Base-by-base conservation (phyloP, 2,113 vertebrate genomes). In the Phylloscopus whistleri region DNA sequence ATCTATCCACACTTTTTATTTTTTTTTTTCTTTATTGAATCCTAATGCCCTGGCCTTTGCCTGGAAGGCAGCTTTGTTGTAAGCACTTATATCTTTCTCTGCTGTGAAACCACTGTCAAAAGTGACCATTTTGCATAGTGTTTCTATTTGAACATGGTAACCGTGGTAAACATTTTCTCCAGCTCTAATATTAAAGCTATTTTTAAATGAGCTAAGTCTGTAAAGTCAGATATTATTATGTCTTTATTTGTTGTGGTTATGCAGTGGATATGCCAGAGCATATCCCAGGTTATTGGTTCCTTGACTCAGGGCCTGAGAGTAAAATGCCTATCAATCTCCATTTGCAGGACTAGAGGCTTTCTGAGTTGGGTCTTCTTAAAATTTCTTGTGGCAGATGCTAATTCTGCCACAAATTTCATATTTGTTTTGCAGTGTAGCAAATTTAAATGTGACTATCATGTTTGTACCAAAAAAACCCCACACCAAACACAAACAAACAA, bases 1-100 rank as follows among this genome's bases (percentile, higher is more conserved):
- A 62, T 43, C 1, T 0, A 35, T 33, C 1, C 0, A 6, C 17
- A 35, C 7, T 5, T 41, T 69, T 13, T 49, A 7, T 43, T 37
- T 17, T 18, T 66, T n/a, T n/a, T 70, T 62, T 67, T 31, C 14
- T 20, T 10, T 39, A 43, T 22, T 76, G 28, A 49, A 48, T 72
- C 15, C 24, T 82, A 43, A 59, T 35, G 8, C 19, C 15, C 52
- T 4, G 2, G 58, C 15, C 35, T 88, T 76, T 90, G 19, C 16
- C 58, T 56, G 18, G 23, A 33, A 85, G 28, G 49, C 15, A 80
- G 19, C 44, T 74, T 89, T 72, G 21, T 28, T 56, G 15, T 41
- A 56, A 92, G 15, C 6, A 19, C 5, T 41, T 35, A 35, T 4
- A 15, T 44, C 33, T 82, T 46, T 55, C 76, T 89, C 59, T 74